Conservation (phyloP, 2,113 vertebrate genomes). For the Gavia stellata region DNA sequence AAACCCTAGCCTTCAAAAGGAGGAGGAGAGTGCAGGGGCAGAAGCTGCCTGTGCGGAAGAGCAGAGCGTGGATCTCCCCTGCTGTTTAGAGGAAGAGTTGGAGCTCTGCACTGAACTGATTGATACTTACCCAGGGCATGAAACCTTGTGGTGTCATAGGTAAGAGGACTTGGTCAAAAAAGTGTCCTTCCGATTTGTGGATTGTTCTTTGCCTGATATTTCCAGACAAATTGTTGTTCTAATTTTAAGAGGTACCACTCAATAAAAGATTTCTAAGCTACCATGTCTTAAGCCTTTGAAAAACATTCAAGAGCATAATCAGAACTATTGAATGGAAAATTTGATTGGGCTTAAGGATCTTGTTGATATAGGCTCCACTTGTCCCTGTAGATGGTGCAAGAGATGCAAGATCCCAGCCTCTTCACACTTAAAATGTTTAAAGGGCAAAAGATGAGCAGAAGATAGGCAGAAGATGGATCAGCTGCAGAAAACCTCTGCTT, state of each 20-base stretch:
- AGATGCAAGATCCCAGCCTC: neutral
- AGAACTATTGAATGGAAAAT: neutral
- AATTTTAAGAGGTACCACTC: neutral
- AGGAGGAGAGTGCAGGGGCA: constrained; percentile 54
- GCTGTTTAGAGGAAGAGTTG: constrained; percentile 84
- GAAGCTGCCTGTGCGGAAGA: constrained; percentile 55
- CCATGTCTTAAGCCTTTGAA: neutral
- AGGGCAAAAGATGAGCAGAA: neutral
- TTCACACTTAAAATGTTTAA: neutral
- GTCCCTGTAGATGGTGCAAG: neutral
- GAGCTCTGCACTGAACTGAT: constrained; percentile 91
- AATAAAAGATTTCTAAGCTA: neutral
- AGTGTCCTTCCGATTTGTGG: neutral
- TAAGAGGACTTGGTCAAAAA: constrained; percentile 64
- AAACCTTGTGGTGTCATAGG: constrained; percentile 97
- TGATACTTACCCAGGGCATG: constrained; percentile 90
- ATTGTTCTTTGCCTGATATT: neutral
- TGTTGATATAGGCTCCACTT: neutral
- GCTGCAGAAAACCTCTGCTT: neutral
- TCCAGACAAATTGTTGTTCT: neutral
- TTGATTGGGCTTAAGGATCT: neutral
- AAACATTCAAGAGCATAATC: neutral
- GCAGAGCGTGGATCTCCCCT: constrained; percentile 51
- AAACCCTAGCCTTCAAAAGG: constrained; percentile 65
- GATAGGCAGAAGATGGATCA: neutral